Conservation (phyloP, 1,140 invertebrate species). For the Dreissena rostriformis region DNA sequence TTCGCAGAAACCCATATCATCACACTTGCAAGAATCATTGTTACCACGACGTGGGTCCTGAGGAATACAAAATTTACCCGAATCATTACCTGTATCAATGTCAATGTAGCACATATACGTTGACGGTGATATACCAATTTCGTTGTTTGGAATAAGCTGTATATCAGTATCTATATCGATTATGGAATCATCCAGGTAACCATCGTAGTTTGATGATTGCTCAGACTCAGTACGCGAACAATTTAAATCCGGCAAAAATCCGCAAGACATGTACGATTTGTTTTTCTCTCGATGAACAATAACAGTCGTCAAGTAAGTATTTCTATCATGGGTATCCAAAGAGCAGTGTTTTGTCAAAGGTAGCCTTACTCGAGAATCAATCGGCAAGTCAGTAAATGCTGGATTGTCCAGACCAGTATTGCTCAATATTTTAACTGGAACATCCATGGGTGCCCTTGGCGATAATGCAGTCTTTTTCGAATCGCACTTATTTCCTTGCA, state of each 20-base stretch:
- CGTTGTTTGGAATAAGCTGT: neutral
- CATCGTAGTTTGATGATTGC: slow-evolving; percentile 18
- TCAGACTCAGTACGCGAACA: slow-evolving; percentile 11
- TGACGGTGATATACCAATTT: neutral
- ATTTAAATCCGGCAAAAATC: slow-evolving; percentile 29
- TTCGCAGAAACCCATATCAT: slow-evolving; percentile 21
- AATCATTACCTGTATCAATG: neutral
- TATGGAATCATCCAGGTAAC: slow-evolving; percentile 30
- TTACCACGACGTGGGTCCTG: neutral
- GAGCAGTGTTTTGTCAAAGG: slow-evolving; percentile 47
- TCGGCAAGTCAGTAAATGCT: slow-evolving; percentile 59
- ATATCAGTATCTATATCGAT: slow-evolving; percentile 50
- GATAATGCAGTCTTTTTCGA: slow-evolving; percentile 1
- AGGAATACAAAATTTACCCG: neutral
- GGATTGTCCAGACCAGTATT: slow-evolving; percentile 62
- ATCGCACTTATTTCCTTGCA: neutral
- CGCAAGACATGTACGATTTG: neutral
- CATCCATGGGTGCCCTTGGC: slow-evolving; percentile 49
- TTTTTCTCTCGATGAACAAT: slow-evolving; percentile 34
- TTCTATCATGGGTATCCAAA: slow-evolving; percentile 41
- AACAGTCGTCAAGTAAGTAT: slow-evolving; percentile 48
- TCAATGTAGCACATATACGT: neutral
- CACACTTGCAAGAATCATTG: slow-evolving; percentile 28
- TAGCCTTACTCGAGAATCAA: slow-evolving; percentile 19
- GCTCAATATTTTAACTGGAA: slow-evolving; percentile 15